A percentile compares a stretch with the other conserved stretches of the same genome.
Conservation (phyloP, 1,140 invertebrate genomes). For the Coenobita brevimanus region DNA sequence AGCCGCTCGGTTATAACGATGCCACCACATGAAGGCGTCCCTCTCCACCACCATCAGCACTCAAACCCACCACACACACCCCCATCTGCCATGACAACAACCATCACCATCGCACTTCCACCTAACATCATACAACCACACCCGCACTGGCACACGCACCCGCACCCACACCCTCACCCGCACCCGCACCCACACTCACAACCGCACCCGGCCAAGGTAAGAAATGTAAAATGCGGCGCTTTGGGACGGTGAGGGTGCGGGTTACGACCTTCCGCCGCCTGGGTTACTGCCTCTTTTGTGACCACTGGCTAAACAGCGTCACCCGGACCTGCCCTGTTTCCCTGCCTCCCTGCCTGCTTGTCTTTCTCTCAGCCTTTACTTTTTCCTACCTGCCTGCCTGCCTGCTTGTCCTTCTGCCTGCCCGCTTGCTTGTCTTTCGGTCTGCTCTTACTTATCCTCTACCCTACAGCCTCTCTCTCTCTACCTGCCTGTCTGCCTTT, state of each 20-base stretch:
- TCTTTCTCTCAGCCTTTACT: neutral
- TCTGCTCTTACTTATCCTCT: neutral
- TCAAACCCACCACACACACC: neutral
- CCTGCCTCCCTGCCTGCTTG: neutral
- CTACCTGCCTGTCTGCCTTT: neutral
- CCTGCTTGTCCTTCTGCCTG: neutral
- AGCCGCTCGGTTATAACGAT: too few species aligned
- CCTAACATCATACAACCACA: neutral
- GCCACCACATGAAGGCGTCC: too few species aligned
- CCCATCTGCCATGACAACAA: neutral
- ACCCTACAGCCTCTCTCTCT: slow-evolving; percentile 4
- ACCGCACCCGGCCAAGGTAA: neutral
- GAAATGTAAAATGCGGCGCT: slow-evolving; percentile 27
- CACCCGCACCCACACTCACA: neutral
- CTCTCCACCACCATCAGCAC: too few species aligned
- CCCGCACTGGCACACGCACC: neutral
- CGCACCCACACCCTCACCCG: neutral
- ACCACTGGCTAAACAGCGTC: slow-evolving; percentile 24
- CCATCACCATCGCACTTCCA: too few species aligned
- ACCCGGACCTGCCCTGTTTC: neutral
- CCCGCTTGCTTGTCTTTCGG: neutral
- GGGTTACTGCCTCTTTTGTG: slow-evolving; percentile 30
- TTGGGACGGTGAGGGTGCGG: slow-evolving; percentile 15
- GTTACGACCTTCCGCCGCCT: slow-evolving; percentile 24
- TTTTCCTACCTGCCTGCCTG: neutral